Percentiles rank a stretch among this genome's conserved stretches.
Evolutionary conservation across 2,113 vertebrate genomes (phyloP).

Genomic region (Hippopotamus amphibius): DNA sequence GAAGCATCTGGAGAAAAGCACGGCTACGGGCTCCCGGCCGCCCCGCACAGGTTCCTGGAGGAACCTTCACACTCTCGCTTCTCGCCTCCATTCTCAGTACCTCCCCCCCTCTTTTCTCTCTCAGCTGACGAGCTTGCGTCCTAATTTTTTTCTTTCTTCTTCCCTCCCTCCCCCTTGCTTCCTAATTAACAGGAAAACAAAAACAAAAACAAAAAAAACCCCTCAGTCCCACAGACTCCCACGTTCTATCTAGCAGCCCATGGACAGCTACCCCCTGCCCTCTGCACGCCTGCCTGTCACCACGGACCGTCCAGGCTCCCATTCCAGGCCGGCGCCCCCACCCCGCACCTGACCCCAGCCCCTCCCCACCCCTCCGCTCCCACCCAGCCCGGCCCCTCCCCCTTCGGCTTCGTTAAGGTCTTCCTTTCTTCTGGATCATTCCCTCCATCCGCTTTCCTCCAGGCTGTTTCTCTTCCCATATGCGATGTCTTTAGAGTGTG

Average conservation of each 20-base stretch:
- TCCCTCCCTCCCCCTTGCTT: not conserved
- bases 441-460: not conserved
- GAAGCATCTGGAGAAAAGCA: too few species aligned
- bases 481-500: not conserved
- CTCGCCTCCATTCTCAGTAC: not conserved
- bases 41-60: not conserved
- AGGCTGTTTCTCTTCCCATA: not conserved
- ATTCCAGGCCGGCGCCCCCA: too few species aligned
- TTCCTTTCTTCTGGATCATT: not conserved
- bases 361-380: accelerated
- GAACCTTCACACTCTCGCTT: not conserved
- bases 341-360: accelerated
- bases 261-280: not conserved
- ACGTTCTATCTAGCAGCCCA: accelerated
- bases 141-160: too few species aligned
- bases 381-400: accelerated
- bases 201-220: accelerated
- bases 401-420: accelerated
- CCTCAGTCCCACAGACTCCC: not conserved
- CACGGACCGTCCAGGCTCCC: too few species aligned
- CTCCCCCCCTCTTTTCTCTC: not conserved
- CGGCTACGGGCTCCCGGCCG: too few species aligned
- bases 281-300: not conserved
- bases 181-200: not conserved
- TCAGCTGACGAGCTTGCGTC: not conserved